Conservation (phyloP, 2,113 vertebrate genomes). For the Phainopepla nitens region DNA sequence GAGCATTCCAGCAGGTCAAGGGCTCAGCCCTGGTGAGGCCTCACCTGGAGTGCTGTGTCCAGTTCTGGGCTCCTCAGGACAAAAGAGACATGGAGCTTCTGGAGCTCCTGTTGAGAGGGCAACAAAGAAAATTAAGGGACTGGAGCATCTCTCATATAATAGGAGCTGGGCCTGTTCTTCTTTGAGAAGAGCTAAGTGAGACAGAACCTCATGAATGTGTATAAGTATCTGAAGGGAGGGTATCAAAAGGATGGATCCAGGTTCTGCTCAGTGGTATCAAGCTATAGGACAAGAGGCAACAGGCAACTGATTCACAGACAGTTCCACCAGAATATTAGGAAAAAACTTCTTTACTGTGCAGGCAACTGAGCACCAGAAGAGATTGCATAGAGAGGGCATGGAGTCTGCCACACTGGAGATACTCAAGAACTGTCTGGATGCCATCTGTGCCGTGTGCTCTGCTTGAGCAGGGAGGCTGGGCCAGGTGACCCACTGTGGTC, state of each 20-base stretch:
- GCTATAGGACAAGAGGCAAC: not conserved
- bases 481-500: not conserved
- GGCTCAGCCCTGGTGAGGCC: not conserved
- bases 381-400: no score
- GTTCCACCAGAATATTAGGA: not conserved
- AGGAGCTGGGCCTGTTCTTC: not conserved
- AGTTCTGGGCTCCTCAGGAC: not conserved
- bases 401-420: not conserved
- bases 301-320: not conserved
- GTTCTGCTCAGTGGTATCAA: not conserved
- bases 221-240: not conserved
- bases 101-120: not conserved
- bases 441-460: not conserved
- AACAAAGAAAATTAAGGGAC: not conserved
- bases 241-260: not conserved
- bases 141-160: not conserved
- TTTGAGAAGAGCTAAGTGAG: not conserved
- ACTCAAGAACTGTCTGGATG: not conserved
- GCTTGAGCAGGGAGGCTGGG: not conserved
- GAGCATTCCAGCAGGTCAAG: not conserved
- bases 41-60: not conserved
- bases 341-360: accelerated
- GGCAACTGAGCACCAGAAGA: not conserved
- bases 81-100: not conserved
- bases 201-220: not conserved